Percentiles rank a stretch among this genome's conserved stretches.
Evolutionary conservation across 2,888 invertebrate species (phyloP).

Genomic region (Rhagonycha lutea): DNA sequence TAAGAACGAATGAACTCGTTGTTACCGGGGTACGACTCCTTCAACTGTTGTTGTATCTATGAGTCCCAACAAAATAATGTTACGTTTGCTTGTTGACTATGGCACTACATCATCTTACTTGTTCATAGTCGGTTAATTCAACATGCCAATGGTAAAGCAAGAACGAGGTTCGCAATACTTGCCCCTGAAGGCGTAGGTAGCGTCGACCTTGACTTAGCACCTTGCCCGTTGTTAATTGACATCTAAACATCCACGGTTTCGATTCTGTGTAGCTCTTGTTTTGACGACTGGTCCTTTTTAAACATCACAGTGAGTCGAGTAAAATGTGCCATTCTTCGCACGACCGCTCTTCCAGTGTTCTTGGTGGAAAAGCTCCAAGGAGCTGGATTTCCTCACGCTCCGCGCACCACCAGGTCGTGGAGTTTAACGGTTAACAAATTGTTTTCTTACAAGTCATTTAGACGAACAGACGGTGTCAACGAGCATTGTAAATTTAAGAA

Average conservation of each 20-base stretch:
- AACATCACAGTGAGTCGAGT: not conserved
- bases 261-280: conserved; percentile 15
- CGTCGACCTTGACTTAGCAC: conserved; percentile 30
- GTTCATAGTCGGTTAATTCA: conserved; percentile 10
- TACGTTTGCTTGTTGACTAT: conserved; percentile 7
- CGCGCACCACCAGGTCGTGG: not conserved
- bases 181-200: conserved; percentile 28
- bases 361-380: not conserved
- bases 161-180: conserved; percentile 25
- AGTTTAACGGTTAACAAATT: not conserved
- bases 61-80: conserved; percentile 19
- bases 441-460: not conserved
- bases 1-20: conserved; percentile 25
- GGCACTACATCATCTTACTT: conserved; percentile 8
- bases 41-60: not conserved
- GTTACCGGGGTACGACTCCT: conserved; percentile 24
- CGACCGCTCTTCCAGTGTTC: not conserved
- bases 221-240: conserved; percentile 31
- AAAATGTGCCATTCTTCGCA: not conserved
- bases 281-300: not conserved
- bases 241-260: conserved; percentile 29
- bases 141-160: conserved; percentile 19
- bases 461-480: not conserved
- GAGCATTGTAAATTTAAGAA: not conserved
- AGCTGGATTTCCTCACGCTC: not conserved